These are phyloP conservation scores for Chiloscyllium plagiosum DNA, from an alignment of 2,113 vertebrate genomes.

Conservation along the genomic window DNA sequence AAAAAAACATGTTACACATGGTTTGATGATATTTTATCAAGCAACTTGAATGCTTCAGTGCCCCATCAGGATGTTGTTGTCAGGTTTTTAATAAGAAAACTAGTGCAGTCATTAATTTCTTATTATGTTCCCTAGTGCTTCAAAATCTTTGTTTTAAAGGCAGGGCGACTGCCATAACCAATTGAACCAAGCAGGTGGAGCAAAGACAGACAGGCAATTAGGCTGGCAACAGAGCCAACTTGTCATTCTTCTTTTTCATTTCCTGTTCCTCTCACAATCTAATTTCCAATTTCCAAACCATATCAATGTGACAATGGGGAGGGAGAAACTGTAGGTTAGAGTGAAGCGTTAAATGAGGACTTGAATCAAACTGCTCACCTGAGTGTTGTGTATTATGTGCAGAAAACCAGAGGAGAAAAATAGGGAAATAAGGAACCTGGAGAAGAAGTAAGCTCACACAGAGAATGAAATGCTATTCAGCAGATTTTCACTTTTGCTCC, in stretches of 20 bases:
- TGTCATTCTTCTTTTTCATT: not conserved
- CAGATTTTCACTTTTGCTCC: too few species aligned
- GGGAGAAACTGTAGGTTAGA: too few species aligned
- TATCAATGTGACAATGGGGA: too few species aligned
- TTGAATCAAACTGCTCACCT: too few species aligned
- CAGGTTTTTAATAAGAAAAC: not conserved
- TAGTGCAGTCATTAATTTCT: not conserved
- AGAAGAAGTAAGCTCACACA: too few species aligned
- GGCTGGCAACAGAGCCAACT: not conserved
- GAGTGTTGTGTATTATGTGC: too few species aligned
- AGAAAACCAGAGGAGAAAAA: too few species aligned
- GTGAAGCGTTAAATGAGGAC: too few species aligned
- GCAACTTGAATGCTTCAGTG: not conserved
- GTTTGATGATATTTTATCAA: conserved; percentile 23
- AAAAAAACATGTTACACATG: not conserved
- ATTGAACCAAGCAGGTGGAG: not conserved
- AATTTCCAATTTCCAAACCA: too few species aligned
- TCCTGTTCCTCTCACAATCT: not conserved
- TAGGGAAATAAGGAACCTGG: too few species aligned
- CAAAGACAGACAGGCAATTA: not conserved
- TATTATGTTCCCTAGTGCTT: not conserved
- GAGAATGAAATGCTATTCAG: too few species aligned
- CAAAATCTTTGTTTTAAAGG: not conserved
- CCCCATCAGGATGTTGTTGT: not conserved
- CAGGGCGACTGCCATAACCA: not conserved